Evolutionary conservation across 2,113 vertebrate species (phyloP), one percentile per base, ranked within the genome.

Genomic region (Stegostoma tigrinum): DNA sequence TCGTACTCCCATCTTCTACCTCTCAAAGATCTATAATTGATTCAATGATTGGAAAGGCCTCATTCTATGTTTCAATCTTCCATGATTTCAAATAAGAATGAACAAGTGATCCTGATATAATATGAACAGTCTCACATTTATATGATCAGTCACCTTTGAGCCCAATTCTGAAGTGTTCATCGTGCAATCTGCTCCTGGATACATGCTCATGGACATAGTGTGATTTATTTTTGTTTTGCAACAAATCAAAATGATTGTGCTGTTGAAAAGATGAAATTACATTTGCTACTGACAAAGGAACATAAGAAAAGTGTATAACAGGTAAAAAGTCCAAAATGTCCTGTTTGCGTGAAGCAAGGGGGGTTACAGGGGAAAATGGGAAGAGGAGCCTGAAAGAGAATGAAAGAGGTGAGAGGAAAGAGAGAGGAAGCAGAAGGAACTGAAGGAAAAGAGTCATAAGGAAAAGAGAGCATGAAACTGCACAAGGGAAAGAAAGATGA

Each of bases 121-220:
- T 64, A n/a, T 0, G 66, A 91, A n/a, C 38, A 64, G 61, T 8
- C 27, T 30, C 87, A 12, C 23, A 94, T 21, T 86, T 83, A 80
- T 93, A 61, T 68, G 42, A 68, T 5, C 38, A 34, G 30, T 42
- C 97, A 98, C 98, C 97, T 98, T 97, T 80, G 97, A 96, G 95
- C 97, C 97, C 97, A 97, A 96, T 96, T 98, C 95, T 95, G 97
- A 97, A 96, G 97, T 55, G 64, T 98, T 97, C 96, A 97, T 98
- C 96, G 98, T 97, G 95, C 98, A 99, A 89, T 98, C 97, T 96
- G 98, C 97, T 66, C 97, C 99, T 2, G 98, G 99, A 96, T 99
- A 99, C 85, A 99, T 34, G 97, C 98, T 99, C 8, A 7, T 17
- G n/a, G 21, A 64, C 4, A 90, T 23, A 38, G 17, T 21, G 7